These are phyloP conservation scores for Cantharis flavilabris DNA, from an alignment of 2,888 invertebrate genomes.

Conservation along the genomic window DNA sequence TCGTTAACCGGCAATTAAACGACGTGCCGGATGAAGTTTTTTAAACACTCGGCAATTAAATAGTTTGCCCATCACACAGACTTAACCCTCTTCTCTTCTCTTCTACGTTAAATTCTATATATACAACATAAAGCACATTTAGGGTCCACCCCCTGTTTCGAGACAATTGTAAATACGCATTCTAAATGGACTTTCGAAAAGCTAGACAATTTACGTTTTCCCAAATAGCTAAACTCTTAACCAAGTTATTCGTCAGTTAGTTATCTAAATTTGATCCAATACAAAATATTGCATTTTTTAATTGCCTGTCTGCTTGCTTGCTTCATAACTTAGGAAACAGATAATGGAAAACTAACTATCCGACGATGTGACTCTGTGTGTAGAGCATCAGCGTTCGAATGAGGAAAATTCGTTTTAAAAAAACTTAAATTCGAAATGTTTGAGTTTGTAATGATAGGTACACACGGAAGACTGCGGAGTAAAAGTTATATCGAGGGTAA, in stretches of 20 bases:
- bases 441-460: constrained; percentile 3
- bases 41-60: constrained; percentile 27
- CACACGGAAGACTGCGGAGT: neutral
- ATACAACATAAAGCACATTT: constrained; percentile 42
- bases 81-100: constrained; percentile 31
- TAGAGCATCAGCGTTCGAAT: neutral
- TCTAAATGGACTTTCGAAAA: constrained; percentile 46
- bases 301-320: neutral
- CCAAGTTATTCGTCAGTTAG: no score
- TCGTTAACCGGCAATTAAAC: constrained; percentile 55
- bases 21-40: constrained; percentile 51
- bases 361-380: neutral
- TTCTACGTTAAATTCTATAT: constrained; percentile 28
- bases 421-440: neutral
- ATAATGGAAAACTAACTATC: neutral
- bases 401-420: neutral
- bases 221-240: constrained; percentile 17
- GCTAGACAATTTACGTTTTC: constrained; percentile 38
- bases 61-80: constrained; percentile 33
- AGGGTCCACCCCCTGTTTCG: constrained; percentile 35
- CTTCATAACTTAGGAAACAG: neutral
- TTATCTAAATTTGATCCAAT: neutral
- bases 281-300: neutral
- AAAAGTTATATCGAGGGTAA: constrained; percentile 13
- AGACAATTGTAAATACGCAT: constrained; percentile 42